A percentile compares a stretch with the other conserved stretches of the same genome.
Evolutionary conservation across 1,140 invertebrate genomes (phyloP).

Genomic region (Acromyrmex echinatior): DNA sequence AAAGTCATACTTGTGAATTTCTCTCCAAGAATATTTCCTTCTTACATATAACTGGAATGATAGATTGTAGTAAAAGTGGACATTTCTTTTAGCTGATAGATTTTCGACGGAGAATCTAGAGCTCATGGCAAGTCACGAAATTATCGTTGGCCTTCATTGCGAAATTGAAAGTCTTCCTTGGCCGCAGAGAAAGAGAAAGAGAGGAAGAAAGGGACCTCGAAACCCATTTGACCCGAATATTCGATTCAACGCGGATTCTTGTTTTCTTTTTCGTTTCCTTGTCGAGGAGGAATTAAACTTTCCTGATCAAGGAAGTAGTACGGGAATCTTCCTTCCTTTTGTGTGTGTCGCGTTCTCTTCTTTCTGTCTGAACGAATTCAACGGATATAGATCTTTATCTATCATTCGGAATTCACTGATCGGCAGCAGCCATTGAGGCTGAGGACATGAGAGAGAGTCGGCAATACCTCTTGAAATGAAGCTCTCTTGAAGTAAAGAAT

Average conservation of each 20-base stretch:
- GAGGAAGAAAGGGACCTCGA: constrained; percentile 73
- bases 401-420: constrained; percentile 29
- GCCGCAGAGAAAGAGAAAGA: constrained; percentile 47
- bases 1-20: background rate
- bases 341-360: background rate
- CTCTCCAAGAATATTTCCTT: background rate
- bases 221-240: constrained; percentile 81
- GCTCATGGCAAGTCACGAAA: background rate
- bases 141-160: constrained; percentile 57
- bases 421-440: constrained; percentile 21
- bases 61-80: constrained; percentile 20
- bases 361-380: background rate
- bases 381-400: constrained; percentile 43
- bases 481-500: background rate
- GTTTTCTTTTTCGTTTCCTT: constrained; percentile 16
- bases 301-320: constrained; percentile 15
- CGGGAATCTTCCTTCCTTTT: constrained; percentile 17
- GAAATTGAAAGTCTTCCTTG: constrained; percentile 67
- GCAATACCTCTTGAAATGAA: background rate
- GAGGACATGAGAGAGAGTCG: constrained; percentile 41
- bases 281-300: constrained; percentile 47
- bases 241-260: constrained; percentile 31
- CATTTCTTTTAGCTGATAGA: constrained; percentile 28
- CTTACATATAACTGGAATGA: background rate
- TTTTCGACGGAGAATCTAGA: constrained; percentile 30